Evolutionary conservation across 2,888 invertebrate genomes (phyloP).

Genomic region (Ptilodon capucinus): DNA sequence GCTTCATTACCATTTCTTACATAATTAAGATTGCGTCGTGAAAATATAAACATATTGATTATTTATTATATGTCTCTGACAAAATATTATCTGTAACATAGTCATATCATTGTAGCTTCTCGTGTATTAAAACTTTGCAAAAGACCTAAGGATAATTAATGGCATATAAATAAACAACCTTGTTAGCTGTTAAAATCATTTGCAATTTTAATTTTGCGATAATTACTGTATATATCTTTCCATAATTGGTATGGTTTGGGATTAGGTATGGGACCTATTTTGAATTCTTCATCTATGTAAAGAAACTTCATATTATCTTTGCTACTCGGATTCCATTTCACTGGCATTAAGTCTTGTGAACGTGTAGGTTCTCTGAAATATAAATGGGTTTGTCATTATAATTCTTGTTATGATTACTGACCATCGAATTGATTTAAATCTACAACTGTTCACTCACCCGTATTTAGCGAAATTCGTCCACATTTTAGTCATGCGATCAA

Average conservation of each 20-base stretch:
- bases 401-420: neutral
- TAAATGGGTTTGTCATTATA: neutral
- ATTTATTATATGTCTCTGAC: too few relatives aligned
- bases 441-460: slow-evolving; percentile 44
- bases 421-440: neutral
- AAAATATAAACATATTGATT: neutral
- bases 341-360: slow-evolving; percentile 2
- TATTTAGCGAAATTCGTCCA: slow-evolving; percentile 75
- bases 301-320: slow-evolving; percentile 29
- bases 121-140: too few relatives aligned
- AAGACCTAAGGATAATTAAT: neutral
- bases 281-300: slow-evolving; percentile 32
- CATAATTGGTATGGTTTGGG: slow-evolving; percentile 27
- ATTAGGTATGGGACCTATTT: slow-evolving; percentile 36
- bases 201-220: slow-evolving; percentile 20
- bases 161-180: neutral
- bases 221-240: slow-evolving; percentile 36
- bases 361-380: slow-evolving; percentile 23
- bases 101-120: too few relatives aligned
- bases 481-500: slow-evolving; percentile 59
- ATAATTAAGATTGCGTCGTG: neutral
- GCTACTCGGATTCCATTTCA: slow-evolving; percentile 31
- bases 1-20: neutral
- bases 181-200: slow-evolving; percentile 9
- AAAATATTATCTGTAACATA: too few relatives aligned